Evolutionary conservation across 1,140 invertebrate genomes (phyloP).

Genomic region (Periplaneta americana): DNA sequence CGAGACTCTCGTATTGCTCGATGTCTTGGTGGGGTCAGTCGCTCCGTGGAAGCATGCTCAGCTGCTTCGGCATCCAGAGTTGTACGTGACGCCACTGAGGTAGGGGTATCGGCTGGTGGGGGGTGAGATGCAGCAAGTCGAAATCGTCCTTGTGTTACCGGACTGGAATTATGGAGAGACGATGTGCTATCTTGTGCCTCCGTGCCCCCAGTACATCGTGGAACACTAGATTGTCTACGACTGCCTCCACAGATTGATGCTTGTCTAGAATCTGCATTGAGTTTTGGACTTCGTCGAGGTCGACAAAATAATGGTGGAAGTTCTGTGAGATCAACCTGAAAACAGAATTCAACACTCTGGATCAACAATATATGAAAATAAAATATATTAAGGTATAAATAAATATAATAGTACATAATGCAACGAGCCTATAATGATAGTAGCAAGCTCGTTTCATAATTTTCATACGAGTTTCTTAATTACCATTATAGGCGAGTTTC

Average conservation of each 20-base stretch:
- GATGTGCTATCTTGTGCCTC: constrained; percentile 27
- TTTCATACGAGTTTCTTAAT: too few relatives aligned
- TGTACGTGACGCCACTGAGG: constrained; percentile 4
- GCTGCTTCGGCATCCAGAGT: constrained; percentile 1
- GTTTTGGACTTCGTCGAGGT: constrained; percentile 67
- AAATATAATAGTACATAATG: too few relatives aligned
- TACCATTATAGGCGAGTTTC: too few relatives aligned
- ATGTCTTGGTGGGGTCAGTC: background rate
- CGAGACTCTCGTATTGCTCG: constrained; percentile 15
- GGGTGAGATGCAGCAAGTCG: background rate
- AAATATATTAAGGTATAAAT: too few relatives aligned
- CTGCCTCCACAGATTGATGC: constrained; percentile 45
- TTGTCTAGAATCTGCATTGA: constrained; percentile 64
- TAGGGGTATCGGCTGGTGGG: background rate
- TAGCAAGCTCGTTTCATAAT: too few relatives aligned
- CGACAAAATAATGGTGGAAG: constrained; percentile 68
- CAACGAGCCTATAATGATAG: too few relatives aligned
- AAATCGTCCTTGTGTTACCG: background rate
- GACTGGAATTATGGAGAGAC: background rate
- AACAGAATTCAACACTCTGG: constrained; percentile 17
- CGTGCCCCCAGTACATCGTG: constrained; percentile 36
- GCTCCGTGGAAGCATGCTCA: background rate
- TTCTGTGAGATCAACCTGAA: constrained; percentile 70
- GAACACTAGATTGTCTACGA: constrained; percentile 48
- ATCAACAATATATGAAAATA: too few relatives aligned